Conservation (phyloP, 2,113 vertebrate genomes). For the Turnix velox region DNA sequence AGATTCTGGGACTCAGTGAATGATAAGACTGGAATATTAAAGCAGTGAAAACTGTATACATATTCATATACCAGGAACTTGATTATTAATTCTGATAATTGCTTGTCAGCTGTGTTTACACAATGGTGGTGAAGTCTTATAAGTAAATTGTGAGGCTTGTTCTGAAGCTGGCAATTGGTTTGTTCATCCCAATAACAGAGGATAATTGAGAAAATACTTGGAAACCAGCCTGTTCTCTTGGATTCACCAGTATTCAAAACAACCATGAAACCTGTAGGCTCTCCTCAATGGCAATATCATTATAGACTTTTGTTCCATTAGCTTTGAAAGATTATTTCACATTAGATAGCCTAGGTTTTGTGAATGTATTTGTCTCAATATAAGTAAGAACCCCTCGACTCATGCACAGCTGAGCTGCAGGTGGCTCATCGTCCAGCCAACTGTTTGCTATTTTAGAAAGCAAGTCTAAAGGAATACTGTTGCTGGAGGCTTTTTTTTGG, state of each 20-base stretch:
- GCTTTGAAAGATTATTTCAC: neutral
- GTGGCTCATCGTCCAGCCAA: conserved; percentile 6
- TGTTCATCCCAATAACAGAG: neutral
- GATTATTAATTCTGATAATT: conserved; percentile 50
- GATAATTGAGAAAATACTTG: neutral
- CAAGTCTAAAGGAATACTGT: neutral
- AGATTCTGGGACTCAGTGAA: neutral
- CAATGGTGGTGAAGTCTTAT: neutral
- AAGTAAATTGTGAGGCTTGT: conserved; percentile 26
- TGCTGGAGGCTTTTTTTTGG: neutral
- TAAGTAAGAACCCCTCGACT: neutral
- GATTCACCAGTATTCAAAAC: neutral
- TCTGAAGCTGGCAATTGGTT: conserved; percentile 29
- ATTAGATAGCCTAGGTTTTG: neutral
- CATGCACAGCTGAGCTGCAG: conserved; percentile 16
- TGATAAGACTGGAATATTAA: conserved; percentile 33
- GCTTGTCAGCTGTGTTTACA: conserved; percentile 58
- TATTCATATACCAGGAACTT: conserved; percentile 50
- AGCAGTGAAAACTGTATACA: neutral
- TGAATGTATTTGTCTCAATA: neutral
- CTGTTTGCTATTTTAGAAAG: neutral
- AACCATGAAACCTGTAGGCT: neutral
- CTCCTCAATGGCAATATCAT: neutral
- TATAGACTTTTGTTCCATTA: neutral
- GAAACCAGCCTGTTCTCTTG: neutral